Percentiles rank a stretch among this genome's conserved stretches.
Evolutionary conservation across 2,113 vertebrate genomes (phyloP).

Genomic region (Gymnobelideus leadbeateri): DNA sequence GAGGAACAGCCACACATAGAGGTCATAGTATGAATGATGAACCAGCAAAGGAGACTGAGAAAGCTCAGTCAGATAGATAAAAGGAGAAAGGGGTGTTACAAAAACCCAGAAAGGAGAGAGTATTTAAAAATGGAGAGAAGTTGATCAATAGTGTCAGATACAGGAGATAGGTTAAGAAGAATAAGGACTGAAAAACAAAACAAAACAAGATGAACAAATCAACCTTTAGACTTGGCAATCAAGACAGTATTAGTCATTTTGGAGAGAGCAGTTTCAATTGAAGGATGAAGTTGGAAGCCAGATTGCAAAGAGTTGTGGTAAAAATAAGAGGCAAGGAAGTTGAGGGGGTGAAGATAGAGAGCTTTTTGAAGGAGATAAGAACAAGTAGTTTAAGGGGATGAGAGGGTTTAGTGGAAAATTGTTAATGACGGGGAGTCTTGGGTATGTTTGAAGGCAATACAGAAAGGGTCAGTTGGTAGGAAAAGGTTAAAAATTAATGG

Average conservation of each 20-base stretch:
- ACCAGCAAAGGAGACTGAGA: neutral
- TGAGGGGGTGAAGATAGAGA: neutral
- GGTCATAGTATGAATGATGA: neutral
- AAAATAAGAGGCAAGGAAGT: neutral
- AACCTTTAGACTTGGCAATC: neutral
- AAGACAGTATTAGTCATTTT: neutral
- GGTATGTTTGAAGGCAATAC: neutral
- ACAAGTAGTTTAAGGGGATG: neutral
- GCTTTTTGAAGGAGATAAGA: neutral
- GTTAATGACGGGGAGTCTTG: neutral
- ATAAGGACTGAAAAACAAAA: neutral
- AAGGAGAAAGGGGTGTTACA: neutral
- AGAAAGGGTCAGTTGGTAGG: neutral
- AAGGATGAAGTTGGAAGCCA: neutral
- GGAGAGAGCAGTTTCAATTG: neutral
- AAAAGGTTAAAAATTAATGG: neutral
- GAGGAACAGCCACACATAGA: neutral
- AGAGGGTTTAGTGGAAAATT: neutral
- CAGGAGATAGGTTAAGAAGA: neutral
- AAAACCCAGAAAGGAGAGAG: neutral
- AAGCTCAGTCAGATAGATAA: neutral
- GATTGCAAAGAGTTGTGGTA: neutral
- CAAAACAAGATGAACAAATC: neutral
- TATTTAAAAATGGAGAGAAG: neutral
- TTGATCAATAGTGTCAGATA: neutral